Conservation (phyloP, 2,113 vertebrate species). For the Oncorhynchus mykiss region DNA sequence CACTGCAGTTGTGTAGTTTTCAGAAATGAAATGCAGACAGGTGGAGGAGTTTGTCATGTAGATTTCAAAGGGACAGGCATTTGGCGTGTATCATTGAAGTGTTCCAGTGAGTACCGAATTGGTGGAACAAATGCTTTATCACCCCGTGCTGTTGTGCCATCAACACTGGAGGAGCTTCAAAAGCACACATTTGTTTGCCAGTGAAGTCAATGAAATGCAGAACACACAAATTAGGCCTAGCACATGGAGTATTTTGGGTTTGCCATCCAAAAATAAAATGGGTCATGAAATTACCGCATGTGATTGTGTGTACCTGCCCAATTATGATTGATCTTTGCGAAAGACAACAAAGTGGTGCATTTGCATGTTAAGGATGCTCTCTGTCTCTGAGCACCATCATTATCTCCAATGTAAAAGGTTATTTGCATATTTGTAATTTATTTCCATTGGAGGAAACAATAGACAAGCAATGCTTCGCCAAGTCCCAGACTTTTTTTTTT, state of each 20-base stretch:
- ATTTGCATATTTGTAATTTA: conserved; percentile 80
- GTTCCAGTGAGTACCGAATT: conserved; percentile 17
- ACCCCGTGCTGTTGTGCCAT: conserved; percentile 23
- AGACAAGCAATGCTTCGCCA: conserved; percentile 65
- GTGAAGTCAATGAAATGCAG: conserved; percentile 31
- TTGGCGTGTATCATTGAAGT: conserved; percentile 6
- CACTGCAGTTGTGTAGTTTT: too few relatives aligned
- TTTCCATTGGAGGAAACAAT: conserved; percentile 72
- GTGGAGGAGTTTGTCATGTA: too few relatives aligned
- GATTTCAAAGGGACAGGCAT: too few relatives aligned
- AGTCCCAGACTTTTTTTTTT: conserved; percentile 68
- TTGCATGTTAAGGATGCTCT: conserved; percentile 73
- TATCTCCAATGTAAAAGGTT: conserved; percentile 75
- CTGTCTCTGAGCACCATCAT: conserved; percentile 58
- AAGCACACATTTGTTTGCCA: conserved; percentile 45
- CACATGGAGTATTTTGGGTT: conserved; percentile 39
- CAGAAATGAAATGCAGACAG: too few relatives aligned
- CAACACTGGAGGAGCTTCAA: conserved; percentile 49
- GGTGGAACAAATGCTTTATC: conserved; percentile 35
- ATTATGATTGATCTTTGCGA: conserved; percentile 76
- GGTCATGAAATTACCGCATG: conserved; percentile 68
- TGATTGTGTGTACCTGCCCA: conserved; percentile 75
- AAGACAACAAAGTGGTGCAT: conserved; percentile 74
- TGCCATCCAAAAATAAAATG: conserved; percentile 70
- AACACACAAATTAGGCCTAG: conserved; percentile 24